These are phyloP conservation scores for Elgonia sp. DNA, from an alignment of 2,888 invertebrate species.

Conservation along the genomic window DNA sequence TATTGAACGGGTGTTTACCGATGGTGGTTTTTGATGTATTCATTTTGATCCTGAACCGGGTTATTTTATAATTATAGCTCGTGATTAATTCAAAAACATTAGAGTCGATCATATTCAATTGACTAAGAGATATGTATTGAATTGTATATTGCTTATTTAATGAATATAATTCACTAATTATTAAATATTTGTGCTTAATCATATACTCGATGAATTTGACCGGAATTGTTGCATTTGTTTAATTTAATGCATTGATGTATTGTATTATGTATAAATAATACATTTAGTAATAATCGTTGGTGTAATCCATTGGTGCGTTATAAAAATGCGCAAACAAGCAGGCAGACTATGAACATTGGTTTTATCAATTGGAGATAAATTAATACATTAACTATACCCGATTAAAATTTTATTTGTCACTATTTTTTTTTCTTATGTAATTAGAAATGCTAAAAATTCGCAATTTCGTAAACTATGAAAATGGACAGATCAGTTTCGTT, in stretches of 20 bases:
- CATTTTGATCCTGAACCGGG: constrained; percentile 28
- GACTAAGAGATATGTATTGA: constrained; percentile 53
- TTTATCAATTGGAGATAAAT: too few species aligned
- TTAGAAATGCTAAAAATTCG: too few species aligned
- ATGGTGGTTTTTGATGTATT: constrained; percentile 54
- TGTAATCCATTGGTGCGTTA: constrained; percentile 41
- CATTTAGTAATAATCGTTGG: constrained; percentile 44
- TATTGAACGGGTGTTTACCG: constrained; percentile 19
- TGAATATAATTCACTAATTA: constrained; percentile 62
- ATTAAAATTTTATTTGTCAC: too few species aligned
- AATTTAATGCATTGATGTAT: constrained; percentile 49
- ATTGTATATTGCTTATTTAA: constrained; percentile 63
- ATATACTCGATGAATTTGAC: constrained; percentile 53
- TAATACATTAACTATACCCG: too few species aligned
- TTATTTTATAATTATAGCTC: constrained; percentile 56
- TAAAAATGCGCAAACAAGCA: not conserved
- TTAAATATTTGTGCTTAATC: constrained; percentile 68
- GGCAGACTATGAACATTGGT: too few species aligned
- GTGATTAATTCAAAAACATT: constrained; percentile 62
- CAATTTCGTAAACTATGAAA: too few species aligned
- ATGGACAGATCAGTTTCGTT: too few species aligned
- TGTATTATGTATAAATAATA: constrained; percentile 46
- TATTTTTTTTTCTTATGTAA: too few species aligned
- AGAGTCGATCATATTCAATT: constrained; percentile 55
- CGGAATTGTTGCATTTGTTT: constrained; percentile 59